A percentile compares a stretch with the other conserved stretches of the same genome.
Conservation (phyloP, 2,888 invertebrate species). For the Leptogaster cylindrica region DNA sequence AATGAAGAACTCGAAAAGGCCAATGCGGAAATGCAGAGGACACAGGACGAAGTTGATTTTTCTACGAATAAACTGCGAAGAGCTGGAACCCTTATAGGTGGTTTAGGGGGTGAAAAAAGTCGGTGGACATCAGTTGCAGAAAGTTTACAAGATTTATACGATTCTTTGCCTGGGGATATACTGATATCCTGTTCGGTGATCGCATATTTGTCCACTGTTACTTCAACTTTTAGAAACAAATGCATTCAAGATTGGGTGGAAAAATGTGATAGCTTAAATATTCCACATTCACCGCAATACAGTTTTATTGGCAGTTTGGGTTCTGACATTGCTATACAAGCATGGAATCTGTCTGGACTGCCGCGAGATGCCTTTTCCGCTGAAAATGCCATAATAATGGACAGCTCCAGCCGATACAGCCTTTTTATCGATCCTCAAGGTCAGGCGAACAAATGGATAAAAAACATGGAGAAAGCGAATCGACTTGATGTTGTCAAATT, state of each 20-base stretch:
- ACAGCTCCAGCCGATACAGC: slow-evolving; percentile 85
- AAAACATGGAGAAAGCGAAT: slow-evolving; percentile 75
- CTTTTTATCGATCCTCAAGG: slow-evolving; percentile 92
- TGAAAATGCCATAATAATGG: slow-evolving; percentile 86
- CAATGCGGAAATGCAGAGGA: slow-evolving; percentile 77
- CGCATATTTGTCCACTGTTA: slow-evolving; percentile 88
- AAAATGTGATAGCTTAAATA: slow-evolving; percentile 70
- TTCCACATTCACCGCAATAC: slow-evolving; percentile 79
- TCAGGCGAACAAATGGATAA: slow-evolving; percentile 91
- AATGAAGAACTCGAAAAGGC: slow-evolving; percentile 75
- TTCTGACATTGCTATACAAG: slow-evolving; percentile 74
- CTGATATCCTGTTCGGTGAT: slow-evolving; percentile 87
- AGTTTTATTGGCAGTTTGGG: slow-evolving; percentile 78
- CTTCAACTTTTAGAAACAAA: slow-evolving; percentile 69
- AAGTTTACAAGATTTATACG: slow-evolving; percentile 75
- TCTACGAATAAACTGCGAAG: slow-evolving; percentile 84
- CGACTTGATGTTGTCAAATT: slow-evolving; percentile 58
- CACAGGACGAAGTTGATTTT: slow-evolving; percentile 78
- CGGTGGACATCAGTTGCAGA: slow-evolving; percentile 83
- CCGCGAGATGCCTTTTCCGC: slow-evolving; percentile 85
- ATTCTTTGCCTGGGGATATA: slow-evolving; percentile 88
- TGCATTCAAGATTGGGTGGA: slow-evolving; percentile 75
- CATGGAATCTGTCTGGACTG: slow-evolving; percentile 85
- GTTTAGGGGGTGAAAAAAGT: slow-evolving; percentile 85
- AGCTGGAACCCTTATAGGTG: slow-evolving; percentile 87